A percentile compares a stretch with the other conserved stretches of the same genome.
Evolutionary conservation across 2,888 invertebrate genomes (phyloP).

Genomic region (Drosophila paranaensis): DNA sequence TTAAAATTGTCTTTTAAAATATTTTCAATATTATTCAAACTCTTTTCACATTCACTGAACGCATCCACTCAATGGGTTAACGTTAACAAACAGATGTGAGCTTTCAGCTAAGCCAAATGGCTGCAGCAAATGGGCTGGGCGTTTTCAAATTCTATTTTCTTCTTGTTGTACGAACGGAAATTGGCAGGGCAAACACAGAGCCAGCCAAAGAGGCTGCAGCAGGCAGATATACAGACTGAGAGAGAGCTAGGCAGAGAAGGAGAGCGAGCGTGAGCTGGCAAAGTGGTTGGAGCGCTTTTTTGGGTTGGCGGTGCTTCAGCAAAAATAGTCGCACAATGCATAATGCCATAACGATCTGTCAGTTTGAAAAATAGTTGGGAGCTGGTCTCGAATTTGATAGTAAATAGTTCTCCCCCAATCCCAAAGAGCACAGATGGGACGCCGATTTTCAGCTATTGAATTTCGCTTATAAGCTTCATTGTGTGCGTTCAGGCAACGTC

Average conservation of each 20-base stretch:
- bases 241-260: neutral
- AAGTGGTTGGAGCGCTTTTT: neutral
- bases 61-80: constrained; percentile 38
- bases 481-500: constrained; percentile 51
- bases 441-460: constrained; percentile 75
- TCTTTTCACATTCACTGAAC: neutral
- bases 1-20: neutral
- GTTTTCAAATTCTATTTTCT: constrained; percentile 12
- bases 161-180: constrained; percentile 52
- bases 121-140: constrained; percentile 12
- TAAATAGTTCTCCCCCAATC: constrained; percentile 42
- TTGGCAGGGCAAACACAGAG: constrained; percentile 60
- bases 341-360: constrained; percentile 74
- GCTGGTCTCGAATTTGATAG: constrained; percentile 41
- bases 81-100: constrained; percentile 28
- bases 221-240: neutral
- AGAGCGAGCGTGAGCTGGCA: neutral
- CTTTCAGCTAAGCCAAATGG: constrained; percentile 27
- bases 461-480: constrained; percentile 71
- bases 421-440: constrained; percentile 55
- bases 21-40: neutral
- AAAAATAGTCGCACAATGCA: constrained; percentile 57
- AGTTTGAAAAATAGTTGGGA: constrained; percentile 71
- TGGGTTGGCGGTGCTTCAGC: constrained; percentile 1
- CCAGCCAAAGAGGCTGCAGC: constrained; percentile 18